Base-by-base conservation (phyloP, 2,888 invertebrate genomes). In the Troides oblongomaculatus region DNA sequence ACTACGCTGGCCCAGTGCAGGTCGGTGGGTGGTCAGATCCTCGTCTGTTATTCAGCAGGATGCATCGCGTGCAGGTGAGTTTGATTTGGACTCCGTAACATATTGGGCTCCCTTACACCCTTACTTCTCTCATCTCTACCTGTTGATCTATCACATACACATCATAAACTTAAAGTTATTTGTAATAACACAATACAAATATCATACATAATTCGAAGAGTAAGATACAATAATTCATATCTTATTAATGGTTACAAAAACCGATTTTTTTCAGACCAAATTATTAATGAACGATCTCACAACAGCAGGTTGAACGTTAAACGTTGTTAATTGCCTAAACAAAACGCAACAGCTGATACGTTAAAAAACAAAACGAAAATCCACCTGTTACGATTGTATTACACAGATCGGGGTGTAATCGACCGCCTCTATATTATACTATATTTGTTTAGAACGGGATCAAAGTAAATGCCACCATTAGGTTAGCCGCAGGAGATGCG, bases 401-500 rank as follows among this genome's bases (percentile, higher is more conserved):
- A 78, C 76, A 79, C 80, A 75, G 77, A 66, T 70, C 62, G 58
- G 66, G 62, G 63, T 63, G 60, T 66, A 70, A 66, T 70, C 53
- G 62, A 77, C 70, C 66, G 67, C 64, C 68, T 68, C 66, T 70
- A 58, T 70, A 72, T 71, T 68, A 70, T 64, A 60, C 84, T 90
- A 88, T 90, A 90, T 90, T 91, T 90, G 88, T 89, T 90, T 90
- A 88, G 78, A 84, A 78, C 77, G 73, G 78, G 75, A 78, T 79
- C 77, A 78, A 78, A 85, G 81, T 84, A 84, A 88, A 87, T 82
- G 83, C 78, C 78, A 79, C 85, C 85, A 92, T 91, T 89, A 90
- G 90, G 89, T 87, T 79, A 90, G 89, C 91, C 92, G 73, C 92
- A 91, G 88, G 90, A 88, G 89, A 86, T 81, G 79, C 80, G 78